A percentile compares a stretch with the other conserved stretches of the same genome.
Evolutionary conservation across 2,113 vertebrate genomes (phyloP).

Genomic region (Oryzias curvinotus): DNA sequence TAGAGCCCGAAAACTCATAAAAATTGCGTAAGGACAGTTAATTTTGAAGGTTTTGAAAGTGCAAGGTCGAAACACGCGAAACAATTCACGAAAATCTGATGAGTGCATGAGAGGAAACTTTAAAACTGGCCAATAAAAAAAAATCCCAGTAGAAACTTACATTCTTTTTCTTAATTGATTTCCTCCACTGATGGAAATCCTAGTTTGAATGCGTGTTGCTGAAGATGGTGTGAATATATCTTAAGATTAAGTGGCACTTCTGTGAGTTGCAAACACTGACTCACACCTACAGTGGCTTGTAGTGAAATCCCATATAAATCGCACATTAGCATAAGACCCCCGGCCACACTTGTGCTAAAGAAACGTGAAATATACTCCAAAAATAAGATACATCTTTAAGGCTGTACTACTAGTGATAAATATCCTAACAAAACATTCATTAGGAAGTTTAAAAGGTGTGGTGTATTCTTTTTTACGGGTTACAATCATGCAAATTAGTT

Average conservation of each 20-base stretch:
- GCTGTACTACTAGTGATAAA: slow-evolving; percentile 18
- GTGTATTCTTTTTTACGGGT: background rate
- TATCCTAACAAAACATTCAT: slow-evolving; percentile 18
- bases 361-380: background rate
- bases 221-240: too few relatives aligned
- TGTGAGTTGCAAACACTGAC: too few relatives aligned
- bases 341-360: too few relatives aligned
- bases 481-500: background rate
- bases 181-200: slow-evolving; percentile 66
- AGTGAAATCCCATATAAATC: too few relatives aligned
- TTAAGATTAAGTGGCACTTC: too few relatives aligned
- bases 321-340: too few relatives aligned
- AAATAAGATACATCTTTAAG: slow-evolving; percentile 25
- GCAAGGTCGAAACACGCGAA: too few relatives aligned
- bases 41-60: too few relatives aligned
- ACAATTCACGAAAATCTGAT: slow-evolving; percentile 24
- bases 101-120: slow-evolving; percentile 65
- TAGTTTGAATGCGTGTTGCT: too few relatives aligned
- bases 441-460: slow-evolving; percentile 4
- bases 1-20: too few relatives aligned
- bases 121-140: slow-evolving; percentile 48
- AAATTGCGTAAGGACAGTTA: too few relatives aligned
- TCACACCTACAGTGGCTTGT: too few relatives aligned
- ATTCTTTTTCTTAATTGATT: slow-evolving; percentile 90
- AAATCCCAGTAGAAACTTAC: slow-evolving; percentile 73